Evolutionary conservation across 2,797 vertebrate genomes (phyloP).

Genomic region (Pseudocheirus occidentalis): DNA sequence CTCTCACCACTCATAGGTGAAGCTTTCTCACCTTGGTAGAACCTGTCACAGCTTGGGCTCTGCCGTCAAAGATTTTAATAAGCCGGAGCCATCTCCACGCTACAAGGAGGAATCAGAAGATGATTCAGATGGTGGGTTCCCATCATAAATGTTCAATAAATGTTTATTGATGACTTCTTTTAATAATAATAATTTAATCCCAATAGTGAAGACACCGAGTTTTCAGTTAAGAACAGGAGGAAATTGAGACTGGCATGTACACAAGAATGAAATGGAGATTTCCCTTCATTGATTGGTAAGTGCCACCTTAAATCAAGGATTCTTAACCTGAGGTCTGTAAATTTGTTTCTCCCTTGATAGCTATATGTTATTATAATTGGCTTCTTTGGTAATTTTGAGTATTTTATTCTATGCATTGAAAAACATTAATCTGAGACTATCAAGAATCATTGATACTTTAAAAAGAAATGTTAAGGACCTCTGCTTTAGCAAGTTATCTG

Average conservation of each 20-base stretch:
- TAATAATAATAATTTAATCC: background rate
- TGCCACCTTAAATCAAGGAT: background rate
- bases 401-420: background rate
- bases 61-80: background rate
- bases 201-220: background rate
- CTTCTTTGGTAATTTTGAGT: background rate
- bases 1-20: background rate
- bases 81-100: background rate
- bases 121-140: background rate
- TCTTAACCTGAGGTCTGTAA: background rate
- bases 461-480: background rate
- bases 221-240: background rate
- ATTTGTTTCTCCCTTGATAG: background rate
- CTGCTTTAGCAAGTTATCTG: background rate
- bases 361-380: background rate
- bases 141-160: background rate
- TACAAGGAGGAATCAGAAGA: background rate
- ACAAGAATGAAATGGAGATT: background rate
- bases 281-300: background rate
- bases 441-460: background rate
- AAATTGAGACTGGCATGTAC: background rate
- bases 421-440: background rate
- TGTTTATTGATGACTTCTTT: background rate
- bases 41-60: background rate
- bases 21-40: background rate